Conservation (phyloP, 1,140 invertebrate species). For the Archivesica marissinica region DNA sequence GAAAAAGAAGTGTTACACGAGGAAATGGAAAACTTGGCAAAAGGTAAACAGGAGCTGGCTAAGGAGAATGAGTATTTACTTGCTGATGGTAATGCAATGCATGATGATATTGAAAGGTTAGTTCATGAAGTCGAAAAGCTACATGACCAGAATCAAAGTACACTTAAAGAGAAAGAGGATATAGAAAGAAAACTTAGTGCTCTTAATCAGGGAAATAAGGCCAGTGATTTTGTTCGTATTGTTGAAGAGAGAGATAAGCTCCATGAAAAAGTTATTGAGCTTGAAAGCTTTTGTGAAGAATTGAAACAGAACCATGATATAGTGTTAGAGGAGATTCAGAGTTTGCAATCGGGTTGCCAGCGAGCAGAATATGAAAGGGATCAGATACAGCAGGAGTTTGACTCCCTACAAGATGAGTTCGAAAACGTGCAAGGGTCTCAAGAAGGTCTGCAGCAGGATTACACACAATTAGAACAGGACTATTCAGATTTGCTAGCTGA, state of each 20-base stretch:
- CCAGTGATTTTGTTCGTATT: slow-evolving; percentile 75
- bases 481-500: slow-evolving; percentile 77
- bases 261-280: slow-evolving; percentile 65
- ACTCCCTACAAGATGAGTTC: slow-evolving; percentile 71
- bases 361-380: slow-evolving; percentile 69
- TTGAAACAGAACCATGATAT: slow-evolving; percentile 78
- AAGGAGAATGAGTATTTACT: slow-evolving; percentile 78
- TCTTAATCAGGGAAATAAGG: slow-evolving; percentile 70
- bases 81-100: slow-evolving; percentile 77
- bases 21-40: slow-evolving; percentile 65
- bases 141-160: slow-evolving; percentile 71
- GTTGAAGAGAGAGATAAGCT: slow-evolving; percentile 76
- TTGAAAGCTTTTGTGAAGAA: slow-evolving; percentile 61
- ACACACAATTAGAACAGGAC: slow-evolving; percentile 76
- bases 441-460: slow-evolving; percentile 76
- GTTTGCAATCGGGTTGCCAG: slow-evolving; percentile 70
- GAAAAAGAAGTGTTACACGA: slow-evolving; percentile 73
- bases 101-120: slow-evolving; percentile 78
- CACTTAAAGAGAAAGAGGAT: slow-evolving; percentile 74
- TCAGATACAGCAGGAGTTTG: slow-evolving; percentile 68
- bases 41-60: slow-evolving; percentile 70
- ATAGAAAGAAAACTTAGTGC: slow-evolving; percentile 69
- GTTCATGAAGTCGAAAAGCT: slow-evolving; percentile 78
- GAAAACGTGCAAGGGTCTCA: slow-evolving; percentile 73
- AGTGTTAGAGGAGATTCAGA: slow-evolving; percentile 79